phyloP scores from a whole-genome alignment of 2,113 vertebrate species.

The Hucho hucho region DNA sequence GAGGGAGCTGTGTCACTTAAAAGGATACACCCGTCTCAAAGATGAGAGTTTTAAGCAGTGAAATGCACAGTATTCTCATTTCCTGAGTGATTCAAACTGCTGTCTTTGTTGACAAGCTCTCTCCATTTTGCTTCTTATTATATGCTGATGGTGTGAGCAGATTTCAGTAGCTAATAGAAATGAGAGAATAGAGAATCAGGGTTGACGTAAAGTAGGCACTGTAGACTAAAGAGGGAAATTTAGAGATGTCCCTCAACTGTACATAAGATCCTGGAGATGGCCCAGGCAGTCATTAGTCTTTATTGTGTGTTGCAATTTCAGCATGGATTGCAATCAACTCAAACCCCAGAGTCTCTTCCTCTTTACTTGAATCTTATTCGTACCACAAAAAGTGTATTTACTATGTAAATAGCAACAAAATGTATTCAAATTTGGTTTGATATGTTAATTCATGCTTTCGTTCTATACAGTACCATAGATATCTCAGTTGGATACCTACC shows the following conservation, averaged over 20 bases:
- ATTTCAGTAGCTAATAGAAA: slow-evolving; percentile 18
- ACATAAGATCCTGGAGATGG: slow-evolving; percentile 40
- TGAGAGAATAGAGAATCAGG: slow-evolving; percentile 44
- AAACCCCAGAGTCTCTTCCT: slow-evolving; percentile 37
- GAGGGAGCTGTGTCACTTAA: not conserved
- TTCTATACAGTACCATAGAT: no score
- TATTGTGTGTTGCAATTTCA: slow-evolving; percentile 37
- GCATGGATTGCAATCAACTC: slow-evolving; percentile 45
- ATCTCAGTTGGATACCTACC: no score
- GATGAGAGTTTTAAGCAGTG: slow-evolving; percentile 31
- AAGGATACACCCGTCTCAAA: not conserved
- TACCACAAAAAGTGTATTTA: slow-evolving; percentile 30
- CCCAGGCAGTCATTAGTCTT: slow-evolving; percentile 29
- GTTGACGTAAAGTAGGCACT: slow-evolving; percentile 25
- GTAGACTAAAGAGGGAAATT: slow-evolving; percentile 2
- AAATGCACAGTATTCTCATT: slow-evolving; percentile 47
- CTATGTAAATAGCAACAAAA: slow-evolving; percentile 28
- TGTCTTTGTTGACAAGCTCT: no score
- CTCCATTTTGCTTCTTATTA: no score
- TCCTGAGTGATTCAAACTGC: slow-evolving; percentile 36
- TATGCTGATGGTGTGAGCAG: not conserved
- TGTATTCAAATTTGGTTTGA: not conserved
- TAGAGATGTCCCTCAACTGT: slow-evolving; percentile 25
- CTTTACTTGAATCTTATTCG: slow-evolving; percentile 34
- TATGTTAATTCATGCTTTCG: no score